Percentiles rank a stretch among this genome's conserved stretches.
phyloP scores from a whole-genome alignment of 2,888 invertebrate species.

The Dolomedes plantarius region DNA sequence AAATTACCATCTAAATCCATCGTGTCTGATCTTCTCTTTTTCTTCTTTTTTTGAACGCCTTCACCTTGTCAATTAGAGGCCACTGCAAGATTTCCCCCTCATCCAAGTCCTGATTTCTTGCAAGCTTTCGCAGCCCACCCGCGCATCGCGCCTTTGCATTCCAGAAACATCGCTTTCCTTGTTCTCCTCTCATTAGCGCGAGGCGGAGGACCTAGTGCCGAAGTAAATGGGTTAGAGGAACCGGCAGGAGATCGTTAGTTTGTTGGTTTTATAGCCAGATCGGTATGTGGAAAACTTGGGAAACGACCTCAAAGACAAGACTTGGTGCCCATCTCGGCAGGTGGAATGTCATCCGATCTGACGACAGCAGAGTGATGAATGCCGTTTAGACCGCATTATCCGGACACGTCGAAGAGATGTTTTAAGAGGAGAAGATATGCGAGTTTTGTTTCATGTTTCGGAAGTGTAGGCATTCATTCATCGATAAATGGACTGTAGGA shows the following conservation, averaged over 20 bases:
- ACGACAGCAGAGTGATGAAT: neutral
- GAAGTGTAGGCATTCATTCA: too few species aligned
- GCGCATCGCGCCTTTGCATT: neutral
- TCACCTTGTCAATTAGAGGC: neutral
- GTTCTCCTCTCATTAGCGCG: slow-evolving; percentile 10
- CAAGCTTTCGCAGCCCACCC: neutral
- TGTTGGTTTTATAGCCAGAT: slow-evolving; percentile 17
- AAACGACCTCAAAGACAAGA: slow-evolving; percentile 3
- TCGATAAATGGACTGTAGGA: too few species aligned
- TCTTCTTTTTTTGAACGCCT: neutral
- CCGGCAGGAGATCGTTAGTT: slow-evolving; percentile 22
- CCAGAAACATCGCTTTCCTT: slow-evolving; percentile 22
- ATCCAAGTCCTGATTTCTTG: neutral
- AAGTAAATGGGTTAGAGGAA: slow-evolving; percentile 18
- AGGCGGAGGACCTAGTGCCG: neutral
- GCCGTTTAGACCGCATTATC: neutral
- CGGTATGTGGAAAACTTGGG: slow-evolving; percentile 10
- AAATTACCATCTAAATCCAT: too few species aligned
- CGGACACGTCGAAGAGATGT: too few species aligned
- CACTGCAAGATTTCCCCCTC: neutral
- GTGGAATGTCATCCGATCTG: slow-evolving; percentile 12
- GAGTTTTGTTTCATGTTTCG: too few species aligned
- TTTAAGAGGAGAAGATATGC: too few species aligned
- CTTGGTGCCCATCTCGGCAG: neutral
- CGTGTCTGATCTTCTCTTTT: too few species aligned